phyloP scores from a whole-genome alignment of 2,797 vertebrate genomes.

The Takifugu rubripes region DNA sequence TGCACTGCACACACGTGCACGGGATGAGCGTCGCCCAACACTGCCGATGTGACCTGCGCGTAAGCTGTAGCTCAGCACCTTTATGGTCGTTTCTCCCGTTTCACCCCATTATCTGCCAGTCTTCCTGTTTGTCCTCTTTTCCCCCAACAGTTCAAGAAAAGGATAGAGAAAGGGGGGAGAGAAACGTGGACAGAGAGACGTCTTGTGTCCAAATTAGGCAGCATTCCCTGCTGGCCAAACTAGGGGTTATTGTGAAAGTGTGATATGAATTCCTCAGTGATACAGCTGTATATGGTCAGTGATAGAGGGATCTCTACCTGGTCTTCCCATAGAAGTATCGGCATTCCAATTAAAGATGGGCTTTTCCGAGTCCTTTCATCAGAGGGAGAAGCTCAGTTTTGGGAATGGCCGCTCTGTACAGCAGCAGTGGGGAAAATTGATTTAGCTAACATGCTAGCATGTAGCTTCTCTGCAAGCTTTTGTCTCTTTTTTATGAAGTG shows the following conservation, averaged over 20 bases:
- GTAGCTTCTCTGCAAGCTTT: too few species aligned
- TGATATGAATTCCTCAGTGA: conserved; percentile 19
- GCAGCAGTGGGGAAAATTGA: too few species aligned
- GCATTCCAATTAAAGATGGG: too few species aligned
- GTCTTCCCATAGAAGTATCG: too few species aligned
- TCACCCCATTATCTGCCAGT: background rate
- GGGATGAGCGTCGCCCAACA: conserved; percentile 8
- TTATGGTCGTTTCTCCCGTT: conserved; percentile 13
- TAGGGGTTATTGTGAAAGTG: conserved; percentile 35
- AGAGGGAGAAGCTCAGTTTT: too few species aligned
- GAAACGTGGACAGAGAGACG: conserved; percentile 18
- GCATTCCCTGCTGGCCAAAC: conserved; percentile 24
- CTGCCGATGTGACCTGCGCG: conserved; percentile 24
- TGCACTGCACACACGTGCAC: conserved; percentile 10
- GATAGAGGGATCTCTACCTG: background rate
- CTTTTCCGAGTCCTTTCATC: too few species aligned
- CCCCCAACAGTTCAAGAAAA: conserved; percentile 26
- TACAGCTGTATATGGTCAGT: conserved; percentile 21
- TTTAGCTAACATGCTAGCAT: too few species aligned
- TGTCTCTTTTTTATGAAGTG: too few species aligned
- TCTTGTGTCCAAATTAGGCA: conserved; percentile 45
- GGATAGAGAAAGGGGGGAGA: conserved; percentile 1
- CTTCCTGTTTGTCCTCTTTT: conserved; percentile 27
- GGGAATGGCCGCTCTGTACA: too few species aligned
- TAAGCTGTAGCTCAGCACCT: conserved; percentile 51